Conservation (phyloP, 2,888 invertebrate species). For the Drosophila pullipes region DNA sequence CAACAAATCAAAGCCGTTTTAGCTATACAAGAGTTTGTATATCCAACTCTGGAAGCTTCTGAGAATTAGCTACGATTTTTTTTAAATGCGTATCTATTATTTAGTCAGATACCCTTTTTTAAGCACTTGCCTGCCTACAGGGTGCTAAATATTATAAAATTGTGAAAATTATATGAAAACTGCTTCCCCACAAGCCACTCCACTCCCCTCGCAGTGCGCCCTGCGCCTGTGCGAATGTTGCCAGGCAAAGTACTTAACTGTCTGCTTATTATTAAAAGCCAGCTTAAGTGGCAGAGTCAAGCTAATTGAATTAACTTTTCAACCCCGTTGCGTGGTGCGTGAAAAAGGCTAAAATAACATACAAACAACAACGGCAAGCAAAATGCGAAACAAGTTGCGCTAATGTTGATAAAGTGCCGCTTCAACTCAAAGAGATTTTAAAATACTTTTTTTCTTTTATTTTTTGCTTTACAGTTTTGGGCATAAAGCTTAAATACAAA, state of each 20-base stretch:
- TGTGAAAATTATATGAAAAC: constrained; percentile 35
- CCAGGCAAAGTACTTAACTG: constrained; percentile 71
- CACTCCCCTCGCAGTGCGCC: not conserved
- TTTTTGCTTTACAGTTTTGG: constrained; percentile 19
- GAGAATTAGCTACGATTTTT: not conserved
- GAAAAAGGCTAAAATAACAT: constrained; percentile 67
- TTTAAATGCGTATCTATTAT: not conserved
- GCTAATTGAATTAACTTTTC: constrained; percentile 77
- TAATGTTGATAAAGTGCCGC: constrained; percentile 71
- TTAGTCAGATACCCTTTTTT: not conserved
- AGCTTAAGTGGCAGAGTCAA: constrained; percentile 79
- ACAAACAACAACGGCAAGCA: constrained; percentile 40
- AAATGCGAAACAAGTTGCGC: constrained; percentile 62
- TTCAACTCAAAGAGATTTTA: constrained; percentile 66
- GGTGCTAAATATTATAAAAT: constrained; percentile 31
- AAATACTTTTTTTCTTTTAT: constrained; percentile 36
- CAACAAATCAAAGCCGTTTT: not conserved
- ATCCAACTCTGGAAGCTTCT: not conserved
- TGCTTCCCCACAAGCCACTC: constrained; percentile 2
- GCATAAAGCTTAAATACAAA: constrained; percentile 25
- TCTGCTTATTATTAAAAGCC: constrained; percentile 78
- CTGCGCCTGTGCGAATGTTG: constrained; percentile 33
- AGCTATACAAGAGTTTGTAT: not conserved
- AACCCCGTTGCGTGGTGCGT: constrained; percentile 69
- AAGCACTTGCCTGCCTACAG: not conserved